phyloP scores from a whole-genome alignment of 2,888 invertebrate genomes.

The Lamellibrachia satsuma region DNA sequence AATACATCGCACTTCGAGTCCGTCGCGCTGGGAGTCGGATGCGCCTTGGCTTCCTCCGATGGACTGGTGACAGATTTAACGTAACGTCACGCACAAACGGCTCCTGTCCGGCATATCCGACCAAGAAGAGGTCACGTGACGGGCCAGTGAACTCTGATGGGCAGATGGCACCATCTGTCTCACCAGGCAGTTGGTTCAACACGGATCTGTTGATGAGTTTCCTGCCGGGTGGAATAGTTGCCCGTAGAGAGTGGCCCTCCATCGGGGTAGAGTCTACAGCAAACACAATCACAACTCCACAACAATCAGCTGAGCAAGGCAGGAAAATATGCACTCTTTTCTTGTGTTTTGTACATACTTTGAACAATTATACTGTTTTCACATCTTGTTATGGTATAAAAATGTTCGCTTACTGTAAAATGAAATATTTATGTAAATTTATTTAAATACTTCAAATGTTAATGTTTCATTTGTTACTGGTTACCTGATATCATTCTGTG shows the following conservation, averaged over 20 bases:
- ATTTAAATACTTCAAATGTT: neutral
- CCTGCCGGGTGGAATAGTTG: neutral
- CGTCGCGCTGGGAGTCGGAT: conserved; percentile 48
- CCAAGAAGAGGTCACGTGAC: conserved; percentile 7
- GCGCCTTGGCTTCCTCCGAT: conserved; percentile 31
- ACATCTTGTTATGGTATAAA: too few species aligned
- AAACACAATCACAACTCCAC: neutral
- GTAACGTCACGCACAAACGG: conserved; percentile 3
- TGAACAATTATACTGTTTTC: too few species aligned
- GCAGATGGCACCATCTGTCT: neutral
- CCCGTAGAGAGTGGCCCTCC: neutral
- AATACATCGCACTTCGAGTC: conserved; percentile 54
- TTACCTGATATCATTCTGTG: too few species aligned
- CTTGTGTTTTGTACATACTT: too few species aligned
- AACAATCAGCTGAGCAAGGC: neutral
- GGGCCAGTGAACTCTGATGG: neutral
- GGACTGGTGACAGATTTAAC: conserved; percentile 8
- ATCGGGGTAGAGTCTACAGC: neutral
- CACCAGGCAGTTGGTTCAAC: neutral
- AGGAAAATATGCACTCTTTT: too few species aligned
- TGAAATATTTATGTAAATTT: neutral
- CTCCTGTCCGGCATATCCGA: neutral
- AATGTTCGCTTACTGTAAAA: too few species aligned
- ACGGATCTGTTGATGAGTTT: neutral
- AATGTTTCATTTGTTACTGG: neutral